These are phyloP conservation scores for Seira ritae DNA, from an alignment of 2,888 invertebrate species.

Conservation along the genomic window DNA sequence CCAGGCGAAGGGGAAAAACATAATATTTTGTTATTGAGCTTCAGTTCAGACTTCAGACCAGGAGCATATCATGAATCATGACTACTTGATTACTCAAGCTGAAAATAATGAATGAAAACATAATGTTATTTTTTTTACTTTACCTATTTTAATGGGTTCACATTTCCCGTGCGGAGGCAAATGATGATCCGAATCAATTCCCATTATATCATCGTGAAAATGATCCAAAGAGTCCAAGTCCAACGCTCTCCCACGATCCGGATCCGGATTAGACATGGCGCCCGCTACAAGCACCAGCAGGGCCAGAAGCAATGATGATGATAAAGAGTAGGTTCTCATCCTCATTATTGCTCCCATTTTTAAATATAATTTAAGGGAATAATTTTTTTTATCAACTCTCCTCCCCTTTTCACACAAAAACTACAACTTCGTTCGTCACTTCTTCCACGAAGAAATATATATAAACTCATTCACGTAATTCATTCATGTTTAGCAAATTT, in stretches of 20 bases:
- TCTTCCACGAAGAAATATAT: not conserved
- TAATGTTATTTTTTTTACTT: constrained; percentile 3
- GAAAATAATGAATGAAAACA: constrained; percentile 2
- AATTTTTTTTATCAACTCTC: not conserved
- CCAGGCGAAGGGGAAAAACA: too few species aligned
- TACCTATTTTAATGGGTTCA: constrained; percentile 69
- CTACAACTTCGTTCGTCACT: not conserved
- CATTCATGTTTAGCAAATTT: constrained; percentile 17
- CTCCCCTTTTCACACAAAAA: not conserved
- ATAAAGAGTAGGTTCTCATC: constrained; percentile 65
- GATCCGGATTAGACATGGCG: constrained; percentile 63
- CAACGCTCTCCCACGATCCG: constrained; percentile 59
- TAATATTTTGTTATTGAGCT: too few species aligned
- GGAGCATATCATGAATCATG: too few species aligned
- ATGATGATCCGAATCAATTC: constrained; percentile 64
- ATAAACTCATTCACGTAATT: not conserved
- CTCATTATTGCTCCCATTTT: constrained; percentile 32
- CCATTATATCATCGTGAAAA: constrained; percentile 58
- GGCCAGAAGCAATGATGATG: constrained; percentile 56
- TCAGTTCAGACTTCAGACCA: too few species aligned
- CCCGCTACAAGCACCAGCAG: constrained; percentile 53
- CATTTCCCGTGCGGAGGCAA: constrained; percentile 62
- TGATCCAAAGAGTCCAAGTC: constrained; percentile 62
- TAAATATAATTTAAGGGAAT: not conserved
- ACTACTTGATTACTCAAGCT: not conserved